Evolutionary conservation across 2,797 vertebrate species (phyloP).

Genomic region (Chiloscyllium punctatum): DNA sequence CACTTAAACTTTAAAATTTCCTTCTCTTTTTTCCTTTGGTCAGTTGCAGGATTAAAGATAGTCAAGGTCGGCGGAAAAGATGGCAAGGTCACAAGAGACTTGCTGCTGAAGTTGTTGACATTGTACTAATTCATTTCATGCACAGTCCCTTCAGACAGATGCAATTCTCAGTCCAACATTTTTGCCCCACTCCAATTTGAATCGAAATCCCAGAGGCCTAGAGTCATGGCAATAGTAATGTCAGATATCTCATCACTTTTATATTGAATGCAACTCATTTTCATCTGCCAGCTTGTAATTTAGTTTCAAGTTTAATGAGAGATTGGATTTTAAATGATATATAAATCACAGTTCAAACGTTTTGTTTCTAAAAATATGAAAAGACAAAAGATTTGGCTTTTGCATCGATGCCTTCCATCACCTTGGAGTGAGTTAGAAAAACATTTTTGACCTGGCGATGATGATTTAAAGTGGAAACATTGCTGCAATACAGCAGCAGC

Average conservation of each 20-base stretch:
- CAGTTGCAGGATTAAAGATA: neutral
- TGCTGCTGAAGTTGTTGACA: neutral
- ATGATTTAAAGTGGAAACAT: no score
- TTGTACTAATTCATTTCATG: neutral
- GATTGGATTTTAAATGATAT: neutral
- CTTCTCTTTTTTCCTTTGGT: neutral
- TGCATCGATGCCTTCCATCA: no score
- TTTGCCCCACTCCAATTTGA: neutral
- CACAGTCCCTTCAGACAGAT: neutral
- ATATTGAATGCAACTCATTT: neutral
- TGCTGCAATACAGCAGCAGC: no score
- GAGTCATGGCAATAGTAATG: neutral
- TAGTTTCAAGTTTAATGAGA: no score
- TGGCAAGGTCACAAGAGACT: neutral
- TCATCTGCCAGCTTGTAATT: neutral
- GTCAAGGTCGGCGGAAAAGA: neutral
- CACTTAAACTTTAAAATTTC: neutral
- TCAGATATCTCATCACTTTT: neutral
- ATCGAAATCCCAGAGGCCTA: neutral
- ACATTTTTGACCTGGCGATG: no score
- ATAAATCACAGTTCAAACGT: no score
- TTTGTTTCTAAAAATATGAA: no score
- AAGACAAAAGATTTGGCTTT: no score
- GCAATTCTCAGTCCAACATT: neutral
- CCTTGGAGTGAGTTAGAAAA: no score